A percentile compares a stretch with the other conserved stretches of the same genome.
These are phyloP conservation scores for Charanyca ferruginea DNA, from an alignment of 2,888 invertebrate genomes.

Conservation along the genomic window DNA sequence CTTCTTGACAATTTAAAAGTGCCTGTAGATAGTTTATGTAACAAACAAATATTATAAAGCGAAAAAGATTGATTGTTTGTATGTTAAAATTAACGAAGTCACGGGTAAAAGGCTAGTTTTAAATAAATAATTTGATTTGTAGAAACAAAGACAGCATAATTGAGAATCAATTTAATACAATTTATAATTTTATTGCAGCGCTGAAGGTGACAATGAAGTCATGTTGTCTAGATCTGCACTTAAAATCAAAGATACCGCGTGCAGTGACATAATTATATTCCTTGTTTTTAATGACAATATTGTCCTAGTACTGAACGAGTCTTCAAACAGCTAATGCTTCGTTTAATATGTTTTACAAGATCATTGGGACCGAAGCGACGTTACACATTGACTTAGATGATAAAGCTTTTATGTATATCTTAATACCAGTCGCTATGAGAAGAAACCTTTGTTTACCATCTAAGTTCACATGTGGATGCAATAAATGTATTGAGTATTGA, in stretches of 20 bases:
- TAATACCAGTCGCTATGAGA: no score
- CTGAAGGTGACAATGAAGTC: conserved; percentile 1
- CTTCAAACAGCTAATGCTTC: conserved; percentile 1
- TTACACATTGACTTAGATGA: neutral
- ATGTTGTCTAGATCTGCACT: neutral
- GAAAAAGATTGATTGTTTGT: no score
- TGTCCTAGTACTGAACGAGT: neutral
- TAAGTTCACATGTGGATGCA: no score
- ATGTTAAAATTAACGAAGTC: no score
- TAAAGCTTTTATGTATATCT: no score
- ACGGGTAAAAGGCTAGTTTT: no score
- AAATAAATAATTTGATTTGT: no score
- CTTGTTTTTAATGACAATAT: conserved; percentile 14
- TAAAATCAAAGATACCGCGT: conserved; percentile 10
- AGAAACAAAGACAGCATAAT: neutral
- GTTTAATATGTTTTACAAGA: conserved; percentile 1
- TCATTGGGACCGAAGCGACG: neutral
- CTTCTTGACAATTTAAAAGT: no score
- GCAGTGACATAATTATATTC: conserved; percentile 1
- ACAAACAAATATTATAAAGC: no score
- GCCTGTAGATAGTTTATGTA: no score
- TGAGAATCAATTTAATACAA: neutral
- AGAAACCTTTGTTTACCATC: no score
- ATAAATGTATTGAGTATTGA: no score
- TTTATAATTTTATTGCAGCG: conserved; percentile 13